phyloP scores from a whole-genome alignment of 2,113 vertebrate genomes.

The Hyla sarda region DNA sequence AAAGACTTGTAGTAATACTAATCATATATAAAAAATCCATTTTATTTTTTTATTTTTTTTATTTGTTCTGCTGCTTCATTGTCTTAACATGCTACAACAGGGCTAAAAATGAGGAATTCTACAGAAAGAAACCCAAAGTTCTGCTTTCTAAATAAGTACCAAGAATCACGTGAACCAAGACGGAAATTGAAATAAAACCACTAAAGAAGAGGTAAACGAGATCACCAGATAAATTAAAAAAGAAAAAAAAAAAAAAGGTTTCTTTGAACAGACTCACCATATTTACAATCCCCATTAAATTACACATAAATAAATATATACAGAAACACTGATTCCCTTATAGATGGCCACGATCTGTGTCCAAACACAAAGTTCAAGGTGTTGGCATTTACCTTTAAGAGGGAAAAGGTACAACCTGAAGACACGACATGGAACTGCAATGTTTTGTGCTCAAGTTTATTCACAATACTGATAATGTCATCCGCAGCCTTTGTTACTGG shows the following conservation, averaged over 20 bases:
- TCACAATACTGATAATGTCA: conserved; percentile 99
- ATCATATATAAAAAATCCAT: conserved; percentile 90
- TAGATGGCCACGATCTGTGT: conserved; percentile 93
- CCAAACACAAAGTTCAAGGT: conserved; percentile 95
- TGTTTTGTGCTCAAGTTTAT: conserved; percentile 94
- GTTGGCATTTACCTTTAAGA: conserved; percentile 81
- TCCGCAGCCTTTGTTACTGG: conserved; percentile 84
- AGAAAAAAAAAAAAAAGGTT: conserved; percentile 90
- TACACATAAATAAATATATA: conserved; percentile 99
- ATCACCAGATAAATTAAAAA: conserved; percentile 99
- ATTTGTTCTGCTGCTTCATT: conserved; percentile 94
- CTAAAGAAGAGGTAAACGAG: conserved; percentile 98
- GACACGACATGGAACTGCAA: conserved; percentile 92
- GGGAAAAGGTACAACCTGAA: conserved; percentile 85
- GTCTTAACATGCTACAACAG: conserved; percentile 98
- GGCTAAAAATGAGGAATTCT: conserved; percentile 92
- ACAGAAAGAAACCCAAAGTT: conserved; percentile 86
- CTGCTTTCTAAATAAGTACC: conserved; percentile 92
- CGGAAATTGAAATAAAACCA: conserved; percentile 95
- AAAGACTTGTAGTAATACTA: conserved; percentile 85
- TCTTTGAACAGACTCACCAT: conserved; percentile 98
- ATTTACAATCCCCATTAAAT: conserved; percentile 99
- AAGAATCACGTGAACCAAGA: conserved; percentile 98
- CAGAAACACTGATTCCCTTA: conserved; percentile 99
- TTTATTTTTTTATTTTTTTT: conserved; percentile 81